Conservation (phyloP, 2,797 vertebrate species). For the Chiroxiphia lanceolata region DNA sequence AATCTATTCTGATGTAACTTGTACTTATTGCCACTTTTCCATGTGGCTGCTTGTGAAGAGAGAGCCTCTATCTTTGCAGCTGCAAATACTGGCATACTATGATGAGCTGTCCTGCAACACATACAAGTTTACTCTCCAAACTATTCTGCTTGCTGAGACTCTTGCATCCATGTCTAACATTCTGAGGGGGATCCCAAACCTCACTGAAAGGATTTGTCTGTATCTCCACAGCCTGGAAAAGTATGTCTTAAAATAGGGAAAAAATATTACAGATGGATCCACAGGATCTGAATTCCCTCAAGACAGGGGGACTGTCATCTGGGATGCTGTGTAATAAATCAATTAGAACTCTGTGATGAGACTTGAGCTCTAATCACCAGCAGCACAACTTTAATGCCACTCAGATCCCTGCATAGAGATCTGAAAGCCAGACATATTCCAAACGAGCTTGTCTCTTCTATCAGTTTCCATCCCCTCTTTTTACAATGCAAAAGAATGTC, state of each 20-base stretch:
- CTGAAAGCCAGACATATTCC: not conserved
- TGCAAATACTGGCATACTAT: not conserved
- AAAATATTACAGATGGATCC: not conserved
- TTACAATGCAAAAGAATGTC: not conserved
- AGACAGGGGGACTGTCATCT: not conserved
- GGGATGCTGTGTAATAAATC: not conserved
- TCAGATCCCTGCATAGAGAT: not conserved
- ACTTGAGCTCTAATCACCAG: not conserved
- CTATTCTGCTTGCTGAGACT: not conserved
- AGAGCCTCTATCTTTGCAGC: not conserved
- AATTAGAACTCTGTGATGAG: not conserved
- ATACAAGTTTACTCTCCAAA: not conserved
- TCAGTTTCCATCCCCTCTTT: not conserved
- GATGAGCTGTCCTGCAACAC: not conserved
- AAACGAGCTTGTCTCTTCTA: not conserved
- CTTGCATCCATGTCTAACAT: not conserved
- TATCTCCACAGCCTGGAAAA: not conserved
- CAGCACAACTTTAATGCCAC: not conserved
- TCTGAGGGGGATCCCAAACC: not conserved
- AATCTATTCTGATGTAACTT: not conserved
- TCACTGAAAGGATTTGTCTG: not conserved
- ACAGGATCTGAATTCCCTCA: rapidly evolving
- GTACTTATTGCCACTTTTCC: not conserved
- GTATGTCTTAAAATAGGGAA: not conserved
- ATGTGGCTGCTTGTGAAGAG: not conserved